Conservation (phyloP, 2,888 invertebrate genomes). For the Nebria salina region DNA sequence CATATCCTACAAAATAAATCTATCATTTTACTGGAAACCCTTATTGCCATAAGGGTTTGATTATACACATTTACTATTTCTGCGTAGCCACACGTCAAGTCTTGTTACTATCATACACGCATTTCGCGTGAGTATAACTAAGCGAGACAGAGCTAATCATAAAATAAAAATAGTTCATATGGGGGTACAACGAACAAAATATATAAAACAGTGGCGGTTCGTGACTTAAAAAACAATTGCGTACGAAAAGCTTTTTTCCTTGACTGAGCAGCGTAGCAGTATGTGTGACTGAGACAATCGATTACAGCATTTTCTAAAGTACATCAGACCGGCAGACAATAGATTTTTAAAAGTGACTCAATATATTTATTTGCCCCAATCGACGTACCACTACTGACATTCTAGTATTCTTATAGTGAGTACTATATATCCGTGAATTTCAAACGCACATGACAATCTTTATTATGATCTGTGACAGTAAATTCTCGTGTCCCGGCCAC, state of each 20-base stretch:
- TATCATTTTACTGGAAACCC: background rate
- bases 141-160: background rate
- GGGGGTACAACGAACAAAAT: background rate
- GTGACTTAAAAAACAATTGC: background rate
- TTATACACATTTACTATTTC: background rate
- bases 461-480: conserved; percentile 53
- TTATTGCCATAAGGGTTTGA: background rate
- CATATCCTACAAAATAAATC: background rate
- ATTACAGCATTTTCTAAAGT: too few relatives aligned
- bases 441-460: conserved; percentile 48
- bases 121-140: background rate
- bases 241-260: too few relatives aligned
- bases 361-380: background rate
- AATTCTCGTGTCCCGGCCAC: conserved; percentile 49
- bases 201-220: background rate
- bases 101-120: background rate
- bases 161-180: background rate
- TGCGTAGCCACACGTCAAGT: background rate
- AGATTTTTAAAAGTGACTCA: too few relatives aligned
- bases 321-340: too few relatives aligned
- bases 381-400: background rate
- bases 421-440: background rate
- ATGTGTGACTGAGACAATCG: too few relatives aligned
- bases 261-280: too few relatives aligned
- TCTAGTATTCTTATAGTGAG: background rate